These are phyloP conservation scores for Daphoenositta chrysoptera DNA, from an alignment of 2,113 vertebrate genomes.

Conservation along the genomic window DNA sequence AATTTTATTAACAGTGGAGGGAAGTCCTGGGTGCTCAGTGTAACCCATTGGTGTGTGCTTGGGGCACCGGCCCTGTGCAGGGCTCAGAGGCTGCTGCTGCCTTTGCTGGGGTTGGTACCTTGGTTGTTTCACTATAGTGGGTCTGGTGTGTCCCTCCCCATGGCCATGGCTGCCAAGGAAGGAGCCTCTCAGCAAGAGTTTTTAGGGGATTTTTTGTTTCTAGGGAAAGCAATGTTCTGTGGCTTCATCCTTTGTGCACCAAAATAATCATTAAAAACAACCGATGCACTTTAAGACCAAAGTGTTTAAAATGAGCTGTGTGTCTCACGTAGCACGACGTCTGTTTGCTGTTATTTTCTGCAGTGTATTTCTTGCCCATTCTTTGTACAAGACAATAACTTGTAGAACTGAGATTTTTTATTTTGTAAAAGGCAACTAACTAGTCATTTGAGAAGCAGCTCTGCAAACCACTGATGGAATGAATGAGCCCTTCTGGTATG, in stretches of 20 bases:
- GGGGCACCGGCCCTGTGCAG: not conserved
- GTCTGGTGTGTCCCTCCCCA: not conserved
- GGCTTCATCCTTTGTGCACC: not conserved
- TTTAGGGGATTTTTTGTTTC: not conserved
- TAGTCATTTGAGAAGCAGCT: slow-evolving; percentile 20
- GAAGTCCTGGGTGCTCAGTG: not conserved
- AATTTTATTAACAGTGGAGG: not conserved
- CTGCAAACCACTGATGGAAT: not conserved
- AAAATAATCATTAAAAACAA: not conserved
- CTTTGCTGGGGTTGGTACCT: not conserved
- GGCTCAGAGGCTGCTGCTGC: not conserved
- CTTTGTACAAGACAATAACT: slow-evolving; percentile 47
- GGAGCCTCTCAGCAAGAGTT: not conserved
- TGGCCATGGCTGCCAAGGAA: accelerated
- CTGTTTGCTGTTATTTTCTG: slow-evolving; percentile 42
- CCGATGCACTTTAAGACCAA: not conserved
- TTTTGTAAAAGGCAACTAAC: not conserved
- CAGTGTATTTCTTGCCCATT: not conserved
- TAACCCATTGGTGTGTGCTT: not conserved
- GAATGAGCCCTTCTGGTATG: not conserved
- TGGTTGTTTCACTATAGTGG: not conserved
- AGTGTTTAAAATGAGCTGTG: not conserved
- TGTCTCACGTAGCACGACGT: not conserved
- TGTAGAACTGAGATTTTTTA: slow-evolving; percentile 2
- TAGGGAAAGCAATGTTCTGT: not conserved